Percentiles rank a stretch among this genome's conserved stretches.
Evolutionary conservation across 37 sponge, comb jelly and placozoan species (phyloP).

Genomic region (Geodia barretti): DNA sequence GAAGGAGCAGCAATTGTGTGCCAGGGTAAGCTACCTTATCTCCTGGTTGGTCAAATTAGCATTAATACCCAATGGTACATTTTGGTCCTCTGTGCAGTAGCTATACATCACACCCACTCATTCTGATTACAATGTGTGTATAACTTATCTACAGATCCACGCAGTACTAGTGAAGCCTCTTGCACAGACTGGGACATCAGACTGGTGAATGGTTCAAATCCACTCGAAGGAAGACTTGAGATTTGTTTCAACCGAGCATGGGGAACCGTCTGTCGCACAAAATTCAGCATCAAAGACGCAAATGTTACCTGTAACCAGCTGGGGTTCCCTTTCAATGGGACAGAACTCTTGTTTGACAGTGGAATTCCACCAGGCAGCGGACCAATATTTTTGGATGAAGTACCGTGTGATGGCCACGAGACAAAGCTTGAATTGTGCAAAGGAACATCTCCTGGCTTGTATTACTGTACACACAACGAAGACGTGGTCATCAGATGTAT

Average conservation of each 20-base stretch:
- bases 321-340: neutral
- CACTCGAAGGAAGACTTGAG: neutral
- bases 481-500: neutral
- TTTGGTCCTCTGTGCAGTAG: too few species aligned
- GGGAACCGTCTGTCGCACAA: neutral
- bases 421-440: neutral
- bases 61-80: too few species aligned
- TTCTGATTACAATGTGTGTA: too few species aligned
- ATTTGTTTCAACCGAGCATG: neutral
- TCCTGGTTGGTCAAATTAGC: too few species aligned
- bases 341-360: neutral
- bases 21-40: too few species aligned
- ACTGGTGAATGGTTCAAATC: neutral
- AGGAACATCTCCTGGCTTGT: neutral
- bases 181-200: neutral
- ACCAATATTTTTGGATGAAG: neutral
- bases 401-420: neutral
- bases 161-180: too few species aligned
- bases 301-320: neutral
- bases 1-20: too few species aligned
- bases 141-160: too few species aligned
- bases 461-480: neutral
- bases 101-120: too few species aligned
- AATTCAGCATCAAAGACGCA: neutral
- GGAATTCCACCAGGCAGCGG: neutral